Base-by-base conservation (phyloP, 2,113 vertebrate species). In the Genyomyrus donnyi region DNA sequence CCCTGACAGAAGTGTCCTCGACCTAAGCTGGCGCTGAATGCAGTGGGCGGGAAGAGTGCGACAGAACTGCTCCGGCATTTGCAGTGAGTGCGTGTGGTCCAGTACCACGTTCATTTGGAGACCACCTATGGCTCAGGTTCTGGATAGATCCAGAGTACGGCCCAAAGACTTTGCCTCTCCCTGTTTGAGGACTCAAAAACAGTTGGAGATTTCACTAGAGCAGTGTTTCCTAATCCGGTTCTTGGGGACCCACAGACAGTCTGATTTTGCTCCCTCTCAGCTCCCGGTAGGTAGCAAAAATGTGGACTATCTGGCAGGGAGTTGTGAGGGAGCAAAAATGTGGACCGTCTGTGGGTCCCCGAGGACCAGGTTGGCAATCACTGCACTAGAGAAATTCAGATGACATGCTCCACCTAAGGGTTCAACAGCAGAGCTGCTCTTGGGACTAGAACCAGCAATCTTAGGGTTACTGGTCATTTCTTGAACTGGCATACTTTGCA, bases 11-110 rank as follows among this genome's bases (percentile, higher is more conserved):
- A 91, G 39, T 93, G 93, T 92, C 95, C 97, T 0, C 97, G 93
- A 83, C 98, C 98, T 0, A 96, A 96, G 62, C 95, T 99, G 0
- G 98, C 98, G 45, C 95, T 99, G 93, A 98, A 99, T 93, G 97
- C 97, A 13, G 97, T 99, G 0, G 98, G 98, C 52, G 98, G 98
- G 89, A 98, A 97, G 89, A 98, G 97, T 88, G 96, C 98, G 5
- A 98, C 96, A 0, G 98, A 99, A 91, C 95, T 99, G 93, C 95
- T 99, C 11, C 96, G 98, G 49, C 97, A 98, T 17, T 93, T 99
- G 66, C 96, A 96, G 98, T 99, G 92, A 97, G 98, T 96, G 3
- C 35, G 3, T 39, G 46, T 56, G 83, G 48, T 11, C 13, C 66
- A 39, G 17, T 27, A 52, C 10, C 31, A n/a, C 3, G 35, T 35